Conservation (phyloP, 2,888 invertebrate genomes). For the Drosophila subsilvestris region DNA sequence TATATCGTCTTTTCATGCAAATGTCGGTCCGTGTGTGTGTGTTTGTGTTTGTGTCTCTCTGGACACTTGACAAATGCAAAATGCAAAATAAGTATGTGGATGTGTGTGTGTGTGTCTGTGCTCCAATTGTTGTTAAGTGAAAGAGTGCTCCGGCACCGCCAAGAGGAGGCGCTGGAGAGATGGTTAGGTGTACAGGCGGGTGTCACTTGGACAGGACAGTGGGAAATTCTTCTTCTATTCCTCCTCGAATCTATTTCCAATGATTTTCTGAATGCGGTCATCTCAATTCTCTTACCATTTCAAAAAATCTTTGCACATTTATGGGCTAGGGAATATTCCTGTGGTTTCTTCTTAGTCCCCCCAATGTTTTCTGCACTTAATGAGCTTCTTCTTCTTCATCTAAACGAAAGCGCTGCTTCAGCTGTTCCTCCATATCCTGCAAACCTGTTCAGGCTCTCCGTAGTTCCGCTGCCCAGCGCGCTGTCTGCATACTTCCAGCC, state of each 20-base stretch:
- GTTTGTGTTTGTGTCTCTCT: conserved; percentile 30
- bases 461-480: not conserved
- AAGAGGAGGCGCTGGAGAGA: no score
- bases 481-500: conserved; percentile 32
- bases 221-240: no score
- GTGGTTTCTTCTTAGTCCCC: no score
- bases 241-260: no score
- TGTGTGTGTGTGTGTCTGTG: conserved; percentile 45
- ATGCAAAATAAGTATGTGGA: not conserved
- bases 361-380: no score
- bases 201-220: not conserved
- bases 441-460: not conserved
- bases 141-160: conserved; percentile 36
- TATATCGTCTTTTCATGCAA: conserved; percentile 71
- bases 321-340: no score
- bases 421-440: not conserved
- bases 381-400: no score
- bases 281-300: no score
- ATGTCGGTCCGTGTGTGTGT: conserved; percentile 38
- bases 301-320: no score
- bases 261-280: no score
- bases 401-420: not conserved
- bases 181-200: not conserved
- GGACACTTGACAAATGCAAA: conserved; percentile 61
- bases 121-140: conserved; percentile 73